Base-by-base conservation (phyloP, 2,888 invertebrate genomes). In the Ephialtes manifestator region DNA sequence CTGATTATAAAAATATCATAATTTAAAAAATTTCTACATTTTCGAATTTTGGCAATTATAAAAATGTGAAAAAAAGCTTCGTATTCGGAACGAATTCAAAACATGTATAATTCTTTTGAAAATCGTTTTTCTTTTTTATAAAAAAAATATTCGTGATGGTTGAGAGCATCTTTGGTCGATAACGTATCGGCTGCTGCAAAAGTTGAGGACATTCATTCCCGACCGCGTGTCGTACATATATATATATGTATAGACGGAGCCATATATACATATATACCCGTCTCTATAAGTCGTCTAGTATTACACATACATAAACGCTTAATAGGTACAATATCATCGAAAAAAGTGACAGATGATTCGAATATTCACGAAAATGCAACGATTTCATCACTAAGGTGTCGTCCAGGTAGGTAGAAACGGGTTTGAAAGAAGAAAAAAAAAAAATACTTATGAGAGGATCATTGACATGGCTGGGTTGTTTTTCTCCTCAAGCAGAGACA, bases 391-490 rank as follows among this genome's bases (percentile, higher is more conserved):
- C 20, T 35, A 65, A 43, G 8, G 0, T 10, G 13, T 10, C 10
- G 13, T 10, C 10, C 65, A 65, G 20, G 65, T 65, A 20, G 18
- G 65, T 39, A 65, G 5, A 10, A 39, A 20, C 11, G 18, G 10
- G 18, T 20, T 8, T 18, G 18, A 7, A n/a, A 2, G 20, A 55
- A 58, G 31, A 28, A 31, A 60, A 4, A 63, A 43, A 39, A 65
- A 10, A 65, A 20, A 11, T 18, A 3, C 39, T 20, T 18, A 20
- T 39, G n/a, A 63, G 10, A 65, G 8, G 20, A 65, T 65, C 39
- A 39, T 43, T 65, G 65, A 65, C 65, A 65, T 65, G 65, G 65
- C 65, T 65, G 65, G 18, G n/a, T 65, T 65, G 39, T 65, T 63
- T 63, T 63, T 31, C 60, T 10, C n/a, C 60, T 10, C n/a, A 18